These are phyloP conservation scores for Dipus sagitta DNA, from an alignment of 2,797 vertebrate species.

Conservation along the genomic window DNA sequence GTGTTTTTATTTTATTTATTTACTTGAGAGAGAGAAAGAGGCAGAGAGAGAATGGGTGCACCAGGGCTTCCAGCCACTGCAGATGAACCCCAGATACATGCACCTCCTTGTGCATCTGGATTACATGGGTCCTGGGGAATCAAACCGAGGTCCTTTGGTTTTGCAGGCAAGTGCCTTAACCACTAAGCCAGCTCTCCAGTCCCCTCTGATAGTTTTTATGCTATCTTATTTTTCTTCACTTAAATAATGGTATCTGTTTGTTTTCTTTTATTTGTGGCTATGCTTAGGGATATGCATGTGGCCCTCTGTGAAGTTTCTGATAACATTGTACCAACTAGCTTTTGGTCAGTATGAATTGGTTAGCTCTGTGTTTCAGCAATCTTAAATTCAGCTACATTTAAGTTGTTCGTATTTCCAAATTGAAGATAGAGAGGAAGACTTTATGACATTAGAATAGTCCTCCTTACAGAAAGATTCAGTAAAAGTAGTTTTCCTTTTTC, in stretches of 20 bases:
- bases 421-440: not conserved
- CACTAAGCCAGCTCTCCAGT: too few relatives aligned
- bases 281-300: conserved; percentile 10
- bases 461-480: conserved; percentile 16
- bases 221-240: conserved; percentile 41
- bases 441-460: conserved; percentile 30
- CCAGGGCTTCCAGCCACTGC: too few relatives aligned
- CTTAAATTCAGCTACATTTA: conserved; percentile 15
- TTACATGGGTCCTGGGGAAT: too few relatives aligned
- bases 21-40: too few relatives aligned
- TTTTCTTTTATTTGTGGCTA: conserved; percentile 20
- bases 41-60: too few relatives aligned
- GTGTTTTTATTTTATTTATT: not conserved
- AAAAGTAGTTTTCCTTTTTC: conserved; percentile 6
- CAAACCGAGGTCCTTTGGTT: too few relatives aligned
- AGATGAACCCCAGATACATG: too few relatives aligned
- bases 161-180: too few relatives aligned
- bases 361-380: not conserved
- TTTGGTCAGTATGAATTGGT: not conserved
- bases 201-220: conserved; percentile 15
- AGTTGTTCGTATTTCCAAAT: conserved; percentile 33
- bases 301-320: conserved; percentile 28
- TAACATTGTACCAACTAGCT: conserved; percentile 43
- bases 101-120: too few relatives aligned
- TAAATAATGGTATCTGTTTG: not conserved